Conservation (phyloP, 2,797 vertebrate genomes). For the Linurgus olivaceus region DNA sequence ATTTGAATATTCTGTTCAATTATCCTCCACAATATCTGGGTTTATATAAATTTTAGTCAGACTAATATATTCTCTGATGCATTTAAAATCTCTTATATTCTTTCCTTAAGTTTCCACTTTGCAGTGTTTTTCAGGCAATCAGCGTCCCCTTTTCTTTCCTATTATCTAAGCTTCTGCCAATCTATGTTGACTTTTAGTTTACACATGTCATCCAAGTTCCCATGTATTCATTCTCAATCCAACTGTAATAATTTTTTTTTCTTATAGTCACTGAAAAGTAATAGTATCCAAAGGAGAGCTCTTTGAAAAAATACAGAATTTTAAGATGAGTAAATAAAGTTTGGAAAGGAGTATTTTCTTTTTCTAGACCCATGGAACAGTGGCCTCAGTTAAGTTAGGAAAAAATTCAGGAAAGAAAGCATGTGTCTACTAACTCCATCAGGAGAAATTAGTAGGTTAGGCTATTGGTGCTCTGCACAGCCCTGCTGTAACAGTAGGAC, state of each 20-base stretch:
- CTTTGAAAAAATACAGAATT: background rate
- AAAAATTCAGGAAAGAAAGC: background rate
- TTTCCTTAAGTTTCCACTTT: background rate
- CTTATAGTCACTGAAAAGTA: background rate
- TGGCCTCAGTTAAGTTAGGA: background rate
- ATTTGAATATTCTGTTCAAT: background rate
- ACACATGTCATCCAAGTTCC: background rate
- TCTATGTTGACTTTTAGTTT: background rate
- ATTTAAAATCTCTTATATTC: background rate
- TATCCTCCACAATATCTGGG: background rate
- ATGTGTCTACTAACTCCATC: background rate
- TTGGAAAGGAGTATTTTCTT: background rate
- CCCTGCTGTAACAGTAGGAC: background rate
- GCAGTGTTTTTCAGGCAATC: background rate
- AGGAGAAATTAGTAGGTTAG: background rate
- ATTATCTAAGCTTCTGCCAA: background rate
- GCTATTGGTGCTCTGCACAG: background rate
- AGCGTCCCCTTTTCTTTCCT: background rate
- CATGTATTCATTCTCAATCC: background rate
- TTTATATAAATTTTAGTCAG: background rate
- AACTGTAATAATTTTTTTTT: background rate
- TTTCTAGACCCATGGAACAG: too few species aligned
- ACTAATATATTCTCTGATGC: background rate
- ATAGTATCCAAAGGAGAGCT: background rate
- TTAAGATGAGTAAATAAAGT: background rate